Base-by-base conservation (phyloP, 1,140 invertebrate genomes). In the Sesamia nonagrioides region DNA sequence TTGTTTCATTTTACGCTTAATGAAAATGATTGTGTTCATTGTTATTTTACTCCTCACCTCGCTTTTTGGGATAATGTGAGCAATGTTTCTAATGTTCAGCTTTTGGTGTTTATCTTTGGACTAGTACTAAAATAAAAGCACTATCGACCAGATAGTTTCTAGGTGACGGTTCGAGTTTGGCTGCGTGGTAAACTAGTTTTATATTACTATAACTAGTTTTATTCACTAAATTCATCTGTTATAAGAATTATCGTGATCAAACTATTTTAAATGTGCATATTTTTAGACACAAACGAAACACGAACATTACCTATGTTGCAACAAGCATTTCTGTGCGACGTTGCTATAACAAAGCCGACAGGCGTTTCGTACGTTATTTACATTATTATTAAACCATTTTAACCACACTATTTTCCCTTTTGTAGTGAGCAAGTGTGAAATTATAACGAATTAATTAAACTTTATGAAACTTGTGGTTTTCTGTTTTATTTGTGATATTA, bases 21-120 rank as follows among this genome's bases (percentile, higher is more conserved):
- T 37, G 13, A 37, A 66, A 61, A 75, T 75, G 6, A 50, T 75
- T 75, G 27, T 50, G 21, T 50, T 50, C 42, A 50, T 27, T n/a
- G 18, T 61, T 50, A 35, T 63, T 21, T 33, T 75, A 50, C 37
- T 11, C 9, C 50, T 63, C 17, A 27, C 15, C 6, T 54, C n/a
- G 0, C 27, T 15, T 35, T 27, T 15, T 35, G 6, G 3, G 4
- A 35, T 35, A 21, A 33, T 9, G 13, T 15, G 56, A 15, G 11
- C n/a, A 27, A 27, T 27, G 27, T 27, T 27, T 27, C 27, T 27
- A 50, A 13, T 50, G 45, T 50, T 50, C 1, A 15, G 45, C 45
- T 50, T n/a, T 5, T 2, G 3, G n/a, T 50, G 42, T 50, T 50
- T 50, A 15, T 5, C 15, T 15, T 50, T 50, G 0, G 15, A 50